A percentile compares a stretch with the other conserved stretches of the same genome.
phyloP scores from a whole-genome alignment of 2,113 vertebrate species.

The Hyaena hyaena region DNA sequence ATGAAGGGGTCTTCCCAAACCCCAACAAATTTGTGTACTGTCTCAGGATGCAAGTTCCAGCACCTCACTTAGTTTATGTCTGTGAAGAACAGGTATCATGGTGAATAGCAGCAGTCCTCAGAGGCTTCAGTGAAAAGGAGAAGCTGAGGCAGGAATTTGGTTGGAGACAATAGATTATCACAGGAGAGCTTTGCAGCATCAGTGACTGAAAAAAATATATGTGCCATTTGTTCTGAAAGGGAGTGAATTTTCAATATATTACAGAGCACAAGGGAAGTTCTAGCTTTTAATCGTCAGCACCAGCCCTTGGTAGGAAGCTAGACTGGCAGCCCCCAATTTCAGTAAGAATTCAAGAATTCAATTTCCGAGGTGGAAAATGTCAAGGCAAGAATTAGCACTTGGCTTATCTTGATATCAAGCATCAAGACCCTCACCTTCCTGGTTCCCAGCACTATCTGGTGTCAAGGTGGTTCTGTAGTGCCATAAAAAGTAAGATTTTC shows the following conservation, averaged over 20 bases:
- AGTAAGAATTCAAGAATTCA: background rate
- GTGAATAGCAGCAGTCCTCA: background rate
- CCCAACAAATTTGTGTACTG: background rate
- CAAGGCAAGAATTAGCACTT: background rate
- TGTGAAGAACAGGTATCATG: background rate
- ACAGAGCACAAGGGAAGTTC: background rate
- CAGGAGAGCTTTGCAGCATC: background rate
- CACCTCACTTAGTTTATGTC: background rate
- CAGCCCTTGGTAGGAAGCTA: background rate
- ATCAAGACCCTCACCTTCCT: background rate
- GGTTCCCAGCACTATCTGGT: background rate
- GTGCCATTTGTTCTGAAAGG: background rate
- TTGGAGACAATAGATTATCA: background rate
- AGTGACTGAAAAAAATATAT: background rate
- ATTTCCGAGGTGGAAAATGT: background rate
- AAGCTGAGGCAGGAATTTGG: background rate
- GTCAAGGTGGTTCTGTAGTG: background rate
- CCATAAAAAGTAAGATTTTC: background rate
- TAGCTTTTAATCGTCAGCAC: background rate
- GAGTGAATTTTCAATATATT: rapidly evolving
- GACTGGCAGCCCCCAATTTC: rapidly evolving
- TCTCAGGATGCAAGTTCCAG: background rate
- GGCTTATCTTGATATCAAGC: background rate
- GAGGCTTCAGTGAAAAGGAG: background rate
- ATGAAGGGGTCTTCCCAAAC: rapidly evolving